These are phyloP conservation scores for Lichenostomus cassidix DNA, from an alignment of 2,113 vertebrate genomes.

Conservation along the genomic window DNA sequence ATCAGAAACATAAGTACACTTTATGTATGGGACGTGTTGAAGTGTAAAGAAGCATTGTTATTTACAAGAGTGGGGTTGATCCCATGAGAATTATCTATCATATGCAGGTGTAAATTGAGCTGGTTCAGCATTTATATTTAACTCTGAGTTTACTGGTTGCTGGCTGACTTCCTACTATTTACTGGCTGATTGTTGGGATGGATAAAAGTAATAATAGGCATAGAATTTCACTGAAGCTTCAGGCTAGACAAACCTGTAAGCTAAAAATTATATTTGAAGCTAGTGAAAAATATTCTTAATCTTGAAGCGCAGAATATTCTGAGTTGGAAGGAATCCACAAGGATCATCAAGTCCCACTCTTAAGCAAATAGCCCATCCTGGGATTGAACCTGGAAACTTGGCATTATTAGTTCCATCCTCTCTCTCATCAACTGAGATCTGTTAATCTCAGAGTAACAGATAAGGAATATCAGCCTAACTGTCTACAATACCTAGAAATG, in stretches of 20 bases:
- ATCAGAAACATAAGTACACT: neutral
- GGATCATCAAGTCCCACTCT: neutral
- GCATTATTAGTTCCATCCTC: neutral
- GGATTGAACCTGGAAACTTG: neutral
- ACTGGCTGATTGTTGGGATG: neutral
- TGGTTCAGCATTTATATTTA: neutral
- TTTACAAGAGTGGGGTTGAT: neutral
- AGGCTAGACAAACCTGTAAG: neutral
- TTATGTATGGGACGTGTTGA: neutral
- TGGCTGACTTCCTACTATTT: neutral
- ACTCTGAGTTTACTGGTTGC: neutral
- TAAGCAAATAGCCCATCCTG: neutral
- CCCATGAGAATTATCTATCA: neutral
- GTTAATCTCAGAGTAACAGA: neutral
- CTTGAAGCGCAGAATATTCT: neutral
- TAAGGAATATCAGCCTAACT: neutral
- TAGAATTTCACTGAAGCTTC: neutral
- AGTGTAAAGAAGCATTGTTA: neutral
- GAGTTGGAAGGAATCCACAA: neutral
- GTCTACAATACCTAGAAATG: neutral
- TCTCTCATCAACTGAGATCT: neutral
- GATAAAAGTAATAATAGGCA: neutral
- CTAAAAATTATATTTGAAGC: neutral
- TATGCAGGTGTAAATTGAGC: neutral
- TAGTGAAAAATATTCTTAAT: neutral